Evolutionary conservation across 2,888 invertebrate genomes (phyloP).

Genomic region (Cephus spinipes): DNA sequence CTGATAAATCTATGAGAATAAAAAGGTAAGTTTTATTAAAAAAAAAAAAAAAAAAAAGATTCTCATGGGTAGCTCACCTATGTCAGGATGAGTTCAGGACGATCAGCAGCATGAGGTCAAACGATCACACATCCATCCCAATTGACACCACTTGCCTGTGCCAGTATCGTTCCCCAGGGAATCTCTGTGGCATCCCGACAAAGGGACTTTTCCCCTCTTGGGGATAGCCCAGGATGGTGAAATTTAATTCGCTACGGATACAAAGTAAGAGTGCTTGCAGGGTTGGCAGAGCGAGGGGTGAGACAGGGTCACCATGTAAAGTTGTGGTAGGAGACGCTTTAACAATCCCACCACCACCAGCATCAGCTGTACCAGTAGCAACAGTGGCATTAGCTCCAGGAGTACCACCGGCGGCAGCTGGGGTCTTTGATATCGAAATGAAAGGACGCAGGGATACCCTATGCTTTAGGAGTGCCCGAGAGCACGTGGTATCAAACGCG

Average conservation of each 20-base stretch:
- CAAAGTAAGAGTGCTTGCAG: background rate
- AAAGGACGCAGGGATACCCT: conserved; percentile 23
- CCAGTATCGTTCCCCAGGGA: background rate
- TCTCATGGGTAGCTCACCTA: background rate
- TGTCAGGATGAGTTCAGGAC: background rate
- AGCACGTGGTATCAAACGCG: conserved; percentile 38
- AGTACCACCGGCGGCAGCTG: conserved; percentile 38
- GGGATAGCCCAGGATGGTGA: background rate
- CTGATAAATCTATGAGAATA: background rate
- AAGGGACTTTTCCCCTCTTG: background rate
- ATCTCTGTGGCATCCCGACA: background rate
- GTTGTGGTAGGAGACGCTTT: background rate
- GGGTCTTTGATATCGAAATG: conserved; percentile 44
- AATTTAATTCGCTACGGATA: background rate
- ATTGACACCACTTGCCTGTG: background rate
- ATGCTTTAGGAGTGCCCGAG: conserved; percentile 14
- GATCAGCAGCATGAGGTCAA: background rate
- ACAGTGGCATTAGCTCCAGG: conserved; percentile 8
- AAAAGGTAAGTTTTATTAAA: background rate
- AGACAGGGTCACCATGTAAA: background rate
- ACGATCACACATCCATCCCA: background rate
- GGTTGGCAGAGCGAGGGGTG: background rate
- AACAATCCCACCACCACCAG: background rate
- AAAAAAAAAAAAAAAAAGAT: background rate
- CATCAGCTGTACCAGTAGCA: background rate